These are phyloP conservation scores for Sylvia borin DNA, from an alignment of 2,797 vertebrate species.

Conservation along the genomic window DNA sequence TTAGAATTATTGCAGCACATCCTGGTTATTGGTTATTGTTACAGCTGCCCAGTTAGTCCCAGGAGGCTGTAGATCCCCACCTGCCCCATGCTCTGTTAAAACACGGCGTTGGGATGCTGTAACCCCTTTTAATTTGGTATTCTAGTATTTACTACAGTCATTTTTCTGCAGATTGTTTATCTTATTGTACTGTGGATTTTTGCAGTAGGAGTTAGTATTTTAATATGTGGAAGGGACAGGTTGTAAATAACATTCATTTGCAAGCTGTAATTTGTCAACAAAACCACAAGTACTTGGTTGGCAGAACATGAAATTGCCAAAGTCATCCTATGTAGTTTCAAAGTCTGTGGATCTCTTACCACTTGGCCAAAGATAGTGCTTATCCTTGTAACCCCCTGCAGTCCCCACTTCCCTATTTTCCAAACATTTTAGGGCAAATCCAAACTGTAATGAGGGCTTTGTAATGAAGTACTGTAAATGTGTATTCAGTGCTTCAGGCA, in stretches of 20 bases:
- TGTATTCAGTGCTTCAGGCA: neutral
- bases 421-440: neutral
- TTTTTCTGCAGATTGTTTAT: neutral
- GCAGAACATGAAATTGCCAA: fast-evolving
- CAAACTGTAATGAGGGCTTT: neutral
- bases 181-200: neutral
- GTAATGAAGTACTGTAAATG: neutral
- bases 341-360: neutral
- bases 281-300: neutral
- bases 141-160: neutral
- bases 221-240: neutral
- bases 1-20: neutral
- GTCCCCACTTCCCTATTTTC: neutral
- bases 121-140: neutral
- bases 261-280: neutral
- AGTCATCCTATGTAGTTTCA: neutral
- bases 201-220: neutral
- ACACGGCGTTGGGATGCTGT: neutral
- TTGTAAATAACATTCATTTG: neutral
- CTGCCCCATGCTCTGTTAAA: neutral
- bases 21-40: neutral
- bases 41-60: neutral
- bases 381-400: neutral
- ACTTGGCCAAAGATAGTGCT: neutral
- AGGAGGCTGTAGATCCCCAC: neutral